Evolutionary conservation across 2,888 invertebrate genomes (phyloP).

Genomic region (Noctua janthe): DNA sequence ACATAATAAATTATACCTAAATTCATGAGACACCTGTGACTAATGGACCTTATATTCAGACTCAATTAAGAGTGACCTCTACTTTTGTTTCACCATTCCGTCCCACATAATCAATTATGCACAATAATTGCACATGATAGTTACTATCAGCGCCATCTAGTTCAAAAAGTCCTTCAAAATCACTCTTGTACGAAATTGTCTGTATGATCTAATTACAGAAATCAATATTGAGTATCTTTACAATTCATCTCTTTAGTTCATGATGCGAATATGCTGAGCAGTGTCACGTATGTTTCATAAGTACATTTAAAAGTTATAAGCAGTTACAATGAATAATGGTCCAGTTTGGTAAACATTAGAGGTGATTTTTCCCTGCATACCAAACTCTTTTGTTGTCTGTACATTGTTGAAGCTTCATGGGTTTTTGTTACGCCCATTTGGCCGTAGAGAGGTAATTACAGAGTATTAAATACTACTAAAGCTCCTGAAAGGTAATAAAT

Average conservation of each 20-base stretch:
- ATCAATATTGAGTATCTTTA: neutral
- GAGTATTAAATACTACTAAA: conserved; percentile 61
- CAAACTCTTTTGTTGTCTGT: conserved; percentile 42
- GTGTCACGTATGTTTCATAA: no score
- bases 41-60: neutral
- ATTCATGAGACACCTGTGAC: neutral
- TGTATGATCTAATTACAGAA: neutral
- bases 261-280: no score
- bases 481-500: conserved; percentile 63
- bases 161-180: neutral
- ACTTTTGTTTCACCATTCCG: neutral
- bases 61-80: neutral
- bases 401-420: conserved; percentile 59
- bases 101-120: neutral
- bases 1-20: neutral
- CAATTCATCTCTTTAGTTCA: neutral
- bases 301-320: conserved; percentile 3
- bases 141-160: neutral
- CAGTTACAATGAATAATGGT: no score
- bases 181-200: neutral
- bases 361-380: neutral
- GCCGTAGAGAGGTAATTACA: conserved; percentile 52
- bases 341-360: no score
- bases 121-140: neutral
- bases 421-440: conserved; percentile 57